Conservation (phyloP, 2,888 invertebrate species). For the Synergus japonicus region DNA sequence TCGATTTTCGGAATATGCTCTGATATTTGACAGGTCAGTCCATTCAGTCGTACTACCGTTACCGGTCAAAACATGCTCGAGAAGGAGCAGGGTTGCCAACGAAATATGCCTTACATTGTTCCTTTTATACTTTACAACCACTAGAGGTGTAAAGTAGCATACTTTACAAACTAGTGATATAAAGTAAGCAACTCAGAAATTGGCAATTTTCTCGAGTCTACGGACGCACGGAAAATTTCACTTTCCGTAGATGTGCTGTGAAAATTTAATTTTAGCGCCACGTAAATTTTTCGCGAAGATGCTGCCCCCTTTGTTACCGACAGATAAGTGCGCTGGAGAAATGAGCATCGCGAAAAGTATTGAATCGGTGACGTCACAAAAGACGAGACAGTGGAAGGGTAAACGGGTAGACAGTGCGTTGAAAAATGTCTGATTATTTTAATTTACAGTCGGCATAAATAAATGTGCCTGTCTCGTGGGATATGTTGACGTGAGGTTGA, state of each 20-base stretch:
- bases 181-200: no score
- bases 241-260: neutral
- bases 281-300: conserved; percentile 10
- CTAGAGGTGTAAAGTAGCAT: no score
- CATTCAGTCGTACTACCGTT: no score
- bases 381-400: conserved; percentile 72
- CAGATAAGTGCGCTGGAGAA: conserved; percentile 49
- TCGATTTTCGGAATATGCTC: no score
- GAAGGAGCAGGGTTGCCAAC: no score
- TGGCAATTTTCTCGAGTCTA: no score
- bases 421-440: conserved; percentile 73
- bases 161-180: no score
- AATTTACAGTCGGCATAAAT: conserved; percentile 68
- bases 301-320: conserved; percentile 47
- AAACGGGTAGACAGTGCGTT: conserved; percentile 63
- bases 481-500: conserved; percentile 20
- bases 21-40: no score
- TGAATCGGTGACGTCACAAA: conserved; percentile 77
- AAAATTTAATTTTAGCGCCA: conserved; percentile 15
- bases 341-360: conserved; percentile 72
- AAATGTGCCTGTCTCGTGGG: conserved; percentile 53
- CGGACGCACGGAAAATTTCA: no score
- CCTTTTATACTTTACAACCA: no score
- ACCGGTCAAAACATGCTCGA: no score
- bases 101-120: no score